phyloP scores from a whole-genome alignment of 2,888 invertebrate genomes.

The Perizoma flavofasciatum region DNA sequence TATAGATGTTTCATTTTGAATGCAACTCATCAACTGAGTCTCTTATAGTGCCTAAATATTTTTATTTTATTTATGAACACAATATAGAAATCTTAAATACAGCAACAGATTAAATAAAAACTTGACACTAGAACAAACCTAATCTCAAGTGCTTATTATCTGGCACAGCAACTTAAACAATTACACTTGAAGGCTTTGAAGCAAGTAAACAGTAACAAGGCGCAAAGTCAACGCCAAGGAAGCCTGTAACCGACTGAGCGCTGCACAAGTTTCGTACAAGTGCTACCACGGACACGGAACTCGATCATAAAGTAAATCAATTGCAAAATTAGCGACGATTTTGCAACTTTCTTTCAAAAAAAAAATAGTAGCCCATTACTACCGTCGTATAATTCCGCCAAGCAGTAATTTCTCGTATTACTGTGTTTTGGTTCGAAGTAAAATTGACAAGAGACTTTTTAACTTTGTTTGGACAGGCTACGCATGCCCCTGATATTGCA shows the following conservation, averaged over 20 bases:
- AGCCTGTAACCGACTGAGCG: conserved; percentile 41
- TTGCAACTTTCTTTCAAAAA: not conserved
- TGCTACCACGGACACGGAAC: conserved; percentile 30
- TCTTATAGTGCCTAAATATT: no score
- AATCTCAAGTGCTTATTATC: conserved; percentile 40
- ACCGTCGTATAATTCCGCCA: no score
- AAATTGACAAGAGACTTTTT: no score
- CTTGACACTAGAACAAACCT: conserved; percentile 30
- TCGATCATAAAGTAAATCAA: conserved; percentile 8
- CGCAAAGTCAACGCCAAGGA: conserved; percentile 54
- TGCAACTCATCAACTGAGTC: no score
- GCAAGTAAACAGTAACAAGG: conserved; percentile 54
- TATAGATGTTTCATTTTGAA: no score
- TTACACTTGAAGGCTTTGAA: conserved; percentile 42
- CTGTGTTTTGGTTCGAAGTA: no score
- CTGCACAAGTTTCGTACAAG: conserved; percentile 39
- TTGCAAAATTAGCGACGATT: not conserved
- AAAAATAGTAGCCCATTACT: no score
- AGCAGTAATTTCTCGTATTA: no score
- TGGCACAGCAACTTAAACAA: conserved; percentile 42
- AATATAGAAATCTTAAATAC: not conserved
- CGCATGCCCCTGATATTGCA: no score
- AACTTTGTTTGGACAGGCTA: no score
- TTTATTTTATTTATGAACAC: no score
- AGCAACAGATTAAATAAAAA: conserved; percentile 22